A percentile compares a stretch with the other conserved stretches of the same genome.
Evolutionary conservation across 2,113 vertebrate genomes (phyloP).

Genomic region (Zosterops pallidus): DNA sequence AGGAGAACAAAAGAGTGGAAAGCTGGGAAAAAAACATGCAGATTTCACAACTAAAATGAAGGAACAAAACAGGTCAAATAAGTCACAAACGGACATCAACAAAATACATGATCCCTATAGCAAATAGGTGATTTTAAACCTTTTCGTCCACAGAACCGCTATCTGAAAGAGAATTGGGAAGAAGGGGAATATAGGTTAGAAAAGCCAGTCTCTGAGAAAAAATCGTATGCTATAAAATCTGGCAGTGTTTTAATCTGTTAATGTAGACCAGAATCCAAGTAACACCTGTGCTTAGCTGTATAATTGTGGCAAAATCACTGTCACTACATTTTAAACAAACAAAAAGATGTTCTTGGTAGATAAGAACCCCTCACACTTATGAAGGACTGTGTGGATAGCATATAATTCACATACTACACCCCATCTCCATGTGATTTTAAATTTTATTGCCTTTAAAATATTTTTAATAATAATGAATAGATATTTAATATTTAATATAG

Average conservation of each 20-base stretch:
- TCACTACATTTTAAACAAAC: neutral
- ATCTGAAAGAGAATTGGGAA: constrained; percentile 90
- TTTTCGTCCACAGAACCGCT: constrained; percentile 94
- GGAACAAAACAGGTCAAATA: constrained; percentile 69
- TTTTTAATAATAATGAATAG: neutral
- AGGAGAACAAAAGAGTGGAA: constrained; percentile 72
- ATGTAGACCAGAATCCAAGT: neutral
- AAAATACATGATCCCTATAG: constrained; percentile 73
- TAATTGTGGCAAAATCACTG: neutral
- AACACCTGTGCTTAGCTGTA: neutral
- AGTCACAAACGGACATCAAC: constrained; percentile 77
- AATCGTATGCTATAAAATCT: constrained; percentile 10
- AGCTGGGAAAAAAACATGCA: constrained; percentile 78
- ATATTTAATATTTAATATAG: neutral
- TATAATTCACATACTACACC: neutral
- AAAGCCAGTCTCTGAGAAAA: constrained; percentile 37
- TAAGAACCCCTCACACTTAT: neutral
- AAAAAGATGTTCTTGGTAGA: neutral
- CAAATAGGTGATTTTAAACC: constrained; percentile 85
- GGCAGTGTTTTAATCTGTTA: neutral
- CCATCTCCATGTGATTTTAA: neutral
- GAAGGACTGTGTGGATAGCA: neutral
- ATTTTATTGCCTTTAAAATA: neutral
- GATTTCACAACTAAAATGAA: constrained; percentile 74
- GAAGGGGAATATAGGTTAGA: constrained; percentile 80